Evolutionary conservation across 1,140 invertebrate species (phyloP), one percentile per base, ranked within the genome.

Genomic region (Zelostemma sp.): DNA sequence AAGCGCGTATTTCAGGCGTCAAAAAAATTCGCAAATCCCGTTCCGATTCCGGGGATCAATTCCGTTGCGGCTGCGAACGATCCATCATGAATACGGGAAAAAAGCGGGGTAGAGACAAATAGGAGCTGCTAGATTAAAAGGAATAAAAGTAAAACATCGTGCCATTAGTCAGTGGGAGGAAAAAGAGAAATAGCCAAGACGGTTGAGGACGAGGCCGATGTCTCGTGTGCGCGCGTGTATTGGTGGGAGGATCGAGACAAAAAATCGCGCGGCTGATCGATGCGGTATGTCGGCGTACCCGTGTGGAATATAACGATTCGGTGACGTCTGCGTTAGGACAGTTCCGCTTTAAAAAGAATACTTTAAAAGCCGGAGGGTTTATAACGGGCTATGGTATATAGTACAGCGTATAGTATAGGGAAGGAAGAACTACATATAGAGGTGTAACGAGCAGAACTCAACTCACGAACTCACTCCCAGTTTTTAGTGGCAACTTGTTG

Each of bases 401-500:
- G 77, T 75, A 73, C 73, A 69, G 74, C 74, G 78, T 80, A 80
- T 79, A 84, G 82, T 82, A 82, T 80, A 81, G 82, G 83, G 78
- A 85, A 83, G 83, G 82, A 85, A 85, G 84, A 85, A 85, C 77
- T 84, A 86, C 82, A 85, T 85, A 85, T 83, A 85, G 83, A 85
- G 78, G 82, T 85, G 83, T 85, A 86, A 86, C 84, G 84, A 85
- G 82, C 82, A 86, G 82, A 86, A 86, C 83, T 85, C 83, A 80
- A 86, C 84, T 86, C 83, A 86, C 82, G 79, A 85, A 86, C 84
- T 84, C 83, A 84, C 83, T 85, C 83, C 78, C 83, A 85, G 83
- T 85, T 86, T 86, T 86, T 86, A 86, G 83, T 85, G 80, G 84
- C 83, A 85, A 86, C 83, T 85, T 85, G 83, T 85, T 85, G 83